phyloP scores from a whole-genome alignment of 92 coral and sea anemone species.

The Epizoanthus ramosus region DNA sequence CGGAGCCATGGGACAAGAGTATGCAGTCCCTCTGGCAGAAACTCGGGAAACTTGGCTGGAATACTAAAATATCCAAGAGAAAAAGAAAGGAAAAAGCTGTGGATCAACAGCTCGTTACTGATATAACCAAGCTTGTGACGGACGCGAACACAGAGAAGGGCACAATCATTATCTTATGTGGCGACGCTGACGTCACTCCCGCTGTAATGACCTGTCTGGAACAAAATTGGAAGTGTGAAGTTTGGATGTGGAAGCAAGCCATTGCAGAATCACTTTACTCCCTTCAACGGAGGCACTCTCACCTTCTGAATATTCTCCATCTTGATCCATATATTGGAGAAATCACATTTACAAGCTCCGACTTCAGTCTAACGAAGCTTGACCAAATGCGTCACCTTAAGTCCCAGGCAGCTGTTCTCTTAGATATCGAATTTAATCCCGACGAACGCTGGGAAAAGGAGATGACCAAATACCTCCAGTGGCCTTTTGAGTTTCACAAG shows the following conservation, averaged over 20 bases:
- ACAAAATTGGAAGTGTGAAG: slow-evolving; percentile 24
- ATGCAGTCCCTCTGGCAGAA: background rate
- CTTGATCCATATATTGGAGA: background rate
- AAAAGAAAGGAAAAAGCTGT: slow-evolving; percentile 11
- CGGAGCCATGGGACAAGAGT: background rate
- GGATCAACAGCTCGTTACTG: slow-evolving; percentile 23
- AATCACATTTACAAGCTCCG: background rate
- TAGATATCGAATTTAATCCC: background rate
- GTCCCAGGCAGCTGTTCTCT: slow-evolving; percentile 28
- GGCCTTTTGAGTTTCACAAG: slow-evolving; percentile 16
- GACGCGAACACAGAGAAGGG: background rate
- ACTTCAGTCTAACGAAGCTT: slow-evolving; percentile 4
- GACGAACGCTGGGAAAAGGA: slow-evolving; percentile 17
- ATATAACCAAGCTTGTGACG: background rate
- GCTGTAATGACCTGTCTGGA: background rate
- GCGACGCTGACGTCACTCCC: slow-evolving; percentile 33
- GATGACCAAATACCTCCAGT: slow-evolving; percentile 1
- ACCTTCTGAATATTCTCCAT: background rate
- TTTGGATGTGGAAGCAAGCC: slow-evolving; percentile 27
- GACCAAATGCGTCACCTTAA: slow-evolving; percentile 4
- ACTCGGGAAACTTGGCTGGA: background rate
- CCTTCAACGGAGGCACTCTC: background rate
- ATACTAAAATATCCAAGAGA: background rate
- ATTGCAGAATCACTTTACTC: background rate
- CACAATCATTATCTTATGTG: background rate